A percentile compares a stretch with the other conserved stretches of the same genome.
phyloP scores from a whole-genome alignment of 2,113 vertebrate species.

The Cryptomyrus ogoouensis region DNA sequence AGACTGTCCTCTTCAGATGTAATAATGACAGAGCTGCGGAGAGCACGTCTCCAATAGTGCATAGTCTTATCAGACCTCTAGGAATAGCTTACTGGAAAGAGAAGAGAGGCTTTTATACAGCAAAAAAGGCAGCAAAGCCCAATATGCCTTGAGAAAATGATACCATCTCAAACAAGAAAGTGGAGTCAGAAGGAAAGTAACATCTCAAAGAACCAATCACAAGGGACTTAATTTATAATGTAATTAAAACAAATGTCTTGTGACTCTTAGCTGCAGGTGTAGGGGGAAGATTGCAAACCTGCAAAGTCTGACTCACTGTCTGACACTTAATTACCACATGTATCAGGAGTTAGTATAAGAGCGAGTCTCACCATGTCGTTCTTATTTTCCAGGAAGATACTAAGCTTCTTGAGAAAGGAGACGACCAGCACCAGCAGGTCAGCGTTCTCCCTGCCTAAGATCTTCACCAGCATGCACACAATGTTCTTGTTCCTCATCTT shows the following conservation, averaged over 20 bases:
- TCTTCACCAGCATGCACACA: slow-evolving; percentile 84
- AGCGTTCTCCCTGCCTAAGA: slow-evolving; percentile 77
- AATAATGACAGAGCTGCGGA: neutral
- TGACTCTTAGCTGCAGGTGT: neutral
- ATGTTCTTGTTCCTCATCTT: slow-evolving; percentile 98
- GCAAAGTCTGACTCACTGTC: neutral
- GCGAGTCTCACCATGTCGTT: slow-evolving; percentile 82
- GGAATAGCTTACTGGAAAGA: neutral
- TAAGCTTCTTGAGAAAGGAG: slow-evolving; percentile 93
- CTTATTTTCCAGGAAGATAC: slow-evolving; percentile 93
- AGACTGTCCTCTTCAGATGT: neutral
- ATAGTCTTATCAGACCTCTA: neutral
- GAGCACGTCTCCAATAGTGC: neutral
- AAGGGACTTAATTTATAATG: neutral
- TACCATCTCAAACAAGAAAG: too few relatives aligned
- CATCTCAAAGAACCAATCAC: neutral
- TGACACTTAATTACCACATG: neutral
- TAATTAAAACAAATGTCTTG: neutral
- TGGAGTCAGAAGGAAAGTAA: neutral
- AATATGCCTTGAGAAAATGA: neutral
- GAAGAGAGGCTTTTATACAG: neutral
- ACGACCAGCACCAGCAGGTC: slow-evolving; percentile 84
- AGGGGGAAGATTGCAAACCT: neutral
- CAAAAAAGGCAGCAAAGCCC: neutral
- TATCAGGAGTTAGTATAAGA: neutral